Evolutionary conservation across 2,113 vertebrate species (phyloP).

Genomic region (Forbesichthys papilliferus): DNA sequence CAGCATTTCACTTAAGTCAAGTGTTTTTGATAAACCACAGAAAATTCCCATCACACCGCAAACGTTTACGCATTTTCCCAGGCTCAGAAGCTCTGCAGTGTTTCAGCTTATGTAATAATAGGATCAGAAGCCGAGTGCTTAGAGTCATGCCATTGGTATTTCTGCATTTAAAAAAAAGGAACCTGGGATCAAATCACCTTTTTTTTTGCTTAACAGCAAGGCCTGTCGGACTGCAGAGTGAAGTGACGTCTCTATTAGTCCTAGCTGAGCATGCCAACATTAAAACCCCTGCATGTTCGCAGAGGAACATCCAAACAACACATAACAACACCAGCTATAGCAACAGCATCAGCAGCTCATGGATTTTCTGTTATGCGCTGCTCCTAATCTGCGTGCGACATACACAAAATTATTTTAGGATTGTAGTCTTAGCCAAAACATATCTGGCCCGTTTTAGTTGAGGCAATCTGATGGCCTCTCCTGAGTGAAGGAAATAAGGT

Average conservation of each 20-base stretch:
- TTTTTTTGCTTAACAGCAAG: conserved; percentile 24
- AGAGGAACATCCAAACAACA: conserved; percentile 58
- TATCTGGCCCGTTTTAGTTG: conserved; percentile 58
- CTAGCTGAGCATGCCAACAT: conserved; percentile 49
- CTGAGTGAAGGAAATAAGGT: neutral
- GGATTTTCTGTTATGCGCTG: conserved; percentile 64
- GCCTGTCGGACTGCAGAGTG: conserved; percentile 19
- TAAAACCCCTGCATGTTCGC: conserved; percentile 44
- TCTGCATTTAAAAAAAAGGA: neutral
- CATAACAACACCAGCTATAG: conserved; percentile 45
- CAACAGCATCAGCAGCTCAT: conserved; percentile 28
- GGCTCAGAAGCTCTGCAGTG: conserved; percentile 32
- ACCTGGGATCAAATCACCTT: conserved; percentile 36
- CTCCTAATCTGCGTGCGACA: conserved; percentile 65
- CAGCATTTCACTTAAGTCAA: too few relatives aligned
- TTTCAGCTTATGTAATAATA: conserved; percentile 37
- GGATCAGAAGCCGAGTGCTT: conserved; percentile 53
- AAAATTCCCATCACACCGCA: conserved; percentile 17
- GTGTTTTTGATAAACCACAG: conserved; percentile 1
- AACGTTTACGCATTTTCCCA: conserved; percentile 35
- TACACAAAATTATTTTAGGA: conserved; percentile 67
- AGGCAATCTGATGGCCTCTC: conserved; percentile 12
- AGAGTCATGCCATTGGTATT: conserved; percentile 18
- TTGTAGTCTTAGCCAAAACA: conserved; percentile 52
- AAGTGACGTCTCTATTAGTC: conserved; percentile 15